Evolutionary conservation across 2,888 invertebrate species (phyloP).

Genomic region (Drosophila anceps): DNA sequence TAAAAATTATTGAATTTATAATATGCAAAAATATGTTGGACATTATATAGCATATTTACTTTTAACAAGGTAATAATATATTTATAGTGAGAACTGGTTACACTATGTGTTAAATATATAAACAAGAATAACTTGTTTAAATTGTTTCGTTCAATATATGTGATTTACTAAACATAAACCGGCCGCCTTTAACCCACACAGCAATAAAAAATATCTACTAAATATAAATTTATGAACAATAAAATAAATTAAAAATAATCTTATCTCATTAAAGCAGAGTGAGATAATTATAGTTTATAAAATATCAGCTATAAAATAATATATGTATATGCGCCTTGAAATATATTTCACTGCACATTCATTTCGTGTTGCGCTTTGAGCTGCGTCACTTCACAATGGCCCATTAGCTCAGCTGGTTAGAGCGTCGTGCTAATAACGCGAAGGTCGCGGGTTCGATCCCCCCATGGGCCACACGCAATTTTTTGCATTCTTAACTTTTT

Average conservation of each 20-base stretch:
- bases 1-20: neutral
- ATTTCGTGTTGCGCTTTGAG: constrained; percentile 5
- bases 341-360: neutral
- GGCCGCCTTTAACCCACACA: neutral
- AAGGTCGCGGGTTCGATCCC: constrained; percentile 86
- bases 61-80: too few relatives aligned
- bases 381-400: constrained; percentile 52
- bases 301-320: neutral
- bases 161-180: neutral
- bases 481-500: too few relatives aligned
- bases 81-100: neutral
- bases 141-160: neutral
- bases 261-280: constrained; percentile 8
- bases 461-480: constrained; percentile 82
- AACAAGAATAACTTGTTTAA: neutral
- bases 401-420: constrained; percentile 86
- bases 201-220: neutral
- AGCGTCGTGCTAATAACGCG: constrained; percentile 86
- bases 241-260: constrained; percentile 3
- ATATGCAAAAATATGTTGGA: neutral
- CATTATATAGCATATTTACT: neutral
- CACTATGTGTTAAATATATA: neutral
- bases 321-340: neutral
- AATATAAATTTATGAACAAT: neutral
- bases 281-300: constrained; percentile 11